Conservation (phyloP, 2,888 invertebrate genomes). For the Perithous albicinctus region DNA sequence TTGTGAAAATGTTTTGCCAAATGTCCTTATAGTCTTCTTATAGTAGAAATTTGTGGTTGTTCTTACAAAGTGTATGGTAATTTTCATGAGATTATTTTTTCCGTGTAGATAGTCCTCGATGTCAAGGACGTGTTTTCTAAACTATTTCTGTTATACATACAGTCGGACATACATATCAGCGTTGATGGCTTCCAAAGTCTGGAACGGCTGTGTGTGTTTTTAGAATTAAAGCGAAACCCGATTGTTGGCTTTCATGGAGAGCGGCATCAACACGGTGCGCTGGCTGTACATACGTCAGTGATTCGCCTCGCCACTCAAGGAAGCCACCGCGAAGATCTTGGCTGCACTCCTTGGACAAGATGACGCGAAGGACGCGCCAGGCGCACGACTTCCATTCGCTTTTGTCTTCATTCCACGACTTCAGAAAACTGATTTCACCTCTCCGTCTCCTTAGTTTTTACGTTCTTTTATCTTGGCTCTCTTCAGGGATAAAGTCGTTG, state of each 20-base stretch:
- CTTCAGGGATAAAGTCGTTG: conserved; percentile 40
- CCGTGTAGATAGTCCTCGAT: not conserved
- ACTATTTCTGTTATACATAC: not conserved
- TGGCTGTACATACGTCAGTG: conserved; percentile 67
- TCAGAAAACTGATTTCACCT: conserved; percentile 15
- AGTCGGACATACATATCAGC: not conserved
- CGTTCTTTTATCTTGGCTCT: conserved; percentile 43
- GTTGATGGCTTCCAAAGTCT: not conserved
- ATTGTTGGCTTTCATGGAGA: conserved; percentile 74
- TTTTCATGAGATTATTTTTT: too few species aligned
- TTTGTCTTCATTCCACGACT: conserved; percentile 48
- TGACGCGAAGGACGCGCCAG: conserved; percentile 53
- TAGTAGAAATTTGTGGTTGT: too few species aligned
- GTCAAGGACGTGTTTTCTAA: not conserved
- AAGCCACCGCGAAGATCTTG: conserved; percentile 45
- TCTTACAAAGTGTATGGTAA: too few species aligned
- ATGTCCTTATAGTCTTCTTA: too few species aligned
- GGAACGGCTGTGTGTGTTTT: conserved; percentile 60
- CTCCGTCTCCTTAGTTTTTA: conserved; percentile 48
- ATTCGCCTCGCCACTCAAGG: conserved; percentile 74
- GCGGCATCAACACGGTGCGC: conserved; percentile 12
- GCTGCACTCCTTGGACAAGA: conserved; percentile 57
- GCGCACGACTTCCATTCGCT: conserved; percentile 38
- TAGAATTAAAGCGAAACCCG: conserved; percentile 73
- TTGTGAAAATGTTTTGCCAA: too few species aligned